These are phyloP conservation scores for Hassar affinis DNA, from an alignment of 2,113 vertebrate genomes.

Conservation along the genomic window DNA sequence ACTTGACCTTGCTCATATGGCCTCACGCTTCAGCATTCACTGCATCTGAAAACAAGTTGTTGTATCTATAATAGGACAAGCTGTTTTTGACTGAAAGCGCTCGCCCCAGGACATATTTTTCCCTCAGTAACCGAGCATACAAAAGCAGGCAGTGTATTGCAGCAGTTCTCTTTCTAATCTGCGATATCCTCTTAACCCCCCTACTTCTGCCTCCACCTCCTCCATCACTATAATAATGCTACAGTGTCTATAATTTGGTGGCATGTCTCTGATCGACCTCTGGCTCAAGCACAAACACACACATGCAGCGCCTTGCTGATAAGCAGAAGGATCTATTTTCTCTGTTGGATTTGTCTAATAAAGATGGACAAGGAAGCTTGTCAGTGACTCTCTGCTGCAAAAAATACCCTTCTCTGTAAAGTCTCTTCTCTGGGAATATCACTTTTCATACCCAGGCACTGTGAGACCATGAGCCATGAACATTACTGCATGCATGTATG, in stretches of 20 bases:
- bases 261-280: constrained; percentile 60
- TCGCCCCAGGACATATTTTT: constrained; percentile 54
- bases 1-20: constrained; percentile 53
- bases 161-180: constrained; percentile 57
- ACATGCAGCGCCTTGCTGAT: constrained; percentile 49
- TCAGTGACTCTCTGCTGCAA: constrained; percentile 35
- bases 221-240: constrained; percentile 59
- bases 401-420: not conserved
- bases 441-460: not conserved
- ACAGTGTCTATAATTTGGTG: constrained; percentile 57
- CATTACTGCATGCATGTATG: not conserved
- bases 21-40: constrained; percentile 33
- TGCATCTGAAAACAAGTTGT: constrained; percentile 61
- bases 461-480: not conserved
- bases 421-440: not conserved
- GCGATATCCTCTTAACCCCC: constrained; percentile 61
- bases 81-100: constrained; percentile 50
- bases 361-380: constrained; percentile 59
- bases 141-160: constrained; percentile 61
- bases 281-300: constrained; percentile 52
- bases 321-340: constrained; percentile 54
- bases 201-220: constrained; percentile 46
- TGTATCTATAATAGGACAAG: constrained; percentile 60
- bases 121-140: constrained; percentile 55
- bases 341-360: constrained; percentile 58